A percentile compares a stretch with the other conserved stretches of the same genome.
Conservation (phyloP, 2,797 vertebrate genomes). For the Pogonophryne albipinna region DNA sequence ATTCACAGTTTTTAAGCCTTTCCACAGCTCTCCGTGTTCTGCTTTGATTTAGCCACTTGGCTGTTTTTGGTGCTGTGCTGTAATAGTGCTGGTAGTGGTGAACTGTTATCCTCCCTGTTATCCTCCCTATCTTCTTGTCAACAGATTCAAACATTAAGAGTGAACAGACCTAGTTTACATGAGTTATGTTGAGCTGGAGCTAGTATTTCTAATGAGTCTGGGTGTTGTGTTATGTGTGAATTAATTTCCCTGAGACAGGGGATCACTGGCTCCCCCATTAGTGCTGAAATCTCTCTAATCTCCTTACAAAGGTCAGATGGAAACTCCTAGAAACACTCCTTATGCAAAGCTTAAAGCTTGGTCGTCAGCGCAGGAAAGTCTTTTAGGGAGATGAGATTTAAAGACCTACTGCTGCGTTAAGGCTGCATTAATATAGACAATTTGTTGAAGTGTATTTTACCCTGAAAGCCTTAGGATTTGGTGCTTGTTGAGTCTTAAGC, state of each 20-base stretch:
- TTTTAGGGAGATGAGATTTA: constrained; percentile 34
- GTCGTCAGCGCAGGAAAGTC: constrained; percentile 22
- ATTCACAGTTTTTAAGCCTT: constrained; percentile 50
- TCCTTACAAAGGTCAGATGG: constrained; percentile 60
- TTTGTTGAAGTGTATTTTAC: constrained; percentile 8
- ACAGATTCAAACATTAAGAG: neutral
- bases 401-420: constrained; percentile 25
- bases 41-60: constrained; percentile 45
- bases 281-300: constrained; percentile 62
- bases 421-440: neutral
- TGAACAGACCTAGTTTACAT: neutral
- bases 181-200: constrained; percentile 7
- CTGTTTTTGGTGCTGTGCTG: constrained; percentile 26
- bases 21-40: constrained; percentile 53
- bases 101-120: constrained; percentile 14
- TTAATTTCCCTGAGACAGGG: constrained; percentile 23
- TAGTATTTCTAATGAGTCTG: constrained; percentile 24
- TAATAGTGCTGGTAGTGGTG: constrained; percentile 22
- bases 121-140: neutral
- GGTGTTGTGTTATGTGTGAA: constrained; percentile 27
- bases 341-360: constrained; percentile 42
- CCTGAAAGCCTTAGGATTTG: neutral
- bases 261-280: constrained; percentile 52
- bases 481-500: neutral
- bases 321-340: constrained; percentile 50